Evolutionary conservation across 1,140 invertebrate genomes (phyloP).

Genomic region (Nebria ingens): DNA sequence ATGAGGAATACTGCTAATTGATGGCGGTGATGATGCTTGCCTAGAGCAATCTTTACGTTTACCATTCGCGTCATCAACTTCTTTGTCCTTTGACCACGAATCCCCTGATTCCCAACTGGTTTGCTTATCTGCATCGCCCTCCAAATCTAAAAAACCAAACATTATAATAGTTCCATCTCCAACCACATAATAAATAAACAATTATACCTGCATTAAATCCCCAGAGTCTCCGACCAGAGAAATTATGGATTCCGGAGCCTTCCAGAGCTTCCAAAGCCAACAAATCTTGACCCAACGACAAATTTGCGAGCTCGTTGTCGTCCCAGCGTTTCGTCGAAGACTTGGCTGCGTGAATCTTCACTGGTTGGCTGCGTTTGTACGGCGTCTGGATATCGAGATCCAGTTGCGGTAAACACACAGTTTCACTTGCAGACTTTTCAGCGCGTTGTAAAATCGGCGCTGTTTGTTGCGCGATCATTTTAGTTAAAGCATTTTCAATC

Average conservation of each 20-base stretch:
- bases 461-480: constrained; percentile 23
- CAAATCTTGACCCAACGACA: constrained; percentile 46
- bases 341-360: constrained; percentile 30
- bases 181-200: constrained; percentile 4
- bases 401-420: constrained; percentile 41
- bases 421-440: constrained; percentile 32
- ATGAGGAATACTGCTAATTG: constrained; percentile 5
- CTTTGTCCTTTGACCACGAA: neutral
- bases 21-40: neutral
- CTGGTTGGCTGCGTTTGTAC: constrained; percentile 17
- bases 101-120: neutral
- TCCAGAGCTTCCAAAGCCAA: constrained; percentile 25
- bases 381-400: constrained; percentile 38
- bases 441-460: constrained; percentile 28
- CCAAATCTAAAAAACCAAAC: too few species aligned
- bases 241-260: constrained; percentile 16
- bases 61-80: neutral
- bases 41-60: neutral
- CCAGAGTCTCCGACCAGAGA: constrained; percentile 16
- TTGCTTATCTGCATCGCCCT: too few species aligned
- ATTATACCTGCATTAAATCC: constrained; percentile 14
- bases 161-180: too few species aligned
- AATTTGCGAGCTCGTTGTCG: constrained; percentile 41
- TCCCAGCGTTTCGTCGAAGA: constrained; percentile 43
- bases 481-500: neutral